A percentile compares a stretch with the other conserved stretches of the same genome.
These are phyloP conservation scores for Periophthalmus modestus DNA, from an alignment of 2,113 vertebrate species.

Conservation along the genomic window DNA sequence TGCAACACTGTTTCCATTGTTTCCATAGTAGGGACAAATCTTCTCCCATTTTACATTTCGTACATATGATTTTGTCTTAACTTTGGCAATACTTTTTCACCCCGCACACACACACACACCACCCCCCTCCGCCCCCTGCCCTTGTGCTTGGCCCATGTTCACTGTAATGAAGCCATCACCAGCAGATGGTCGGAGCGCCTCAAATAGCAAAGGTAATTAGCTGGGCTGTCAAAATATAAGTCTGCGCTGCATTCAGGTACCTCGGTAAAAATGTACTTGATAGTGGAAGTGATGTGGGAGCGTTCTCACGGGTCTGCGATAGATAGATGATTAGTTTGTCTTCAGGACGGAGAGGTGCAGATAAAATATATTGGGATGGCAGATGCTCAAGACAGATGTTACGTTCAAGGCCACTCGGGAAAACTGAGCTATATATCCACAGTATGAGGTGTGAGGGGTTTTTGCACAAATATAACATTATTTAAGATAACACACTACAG, in stretches of 20 bases:
- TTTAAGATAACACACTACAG: background rate
- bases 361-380: background rate
- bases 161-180: background rate
- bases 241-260: background rate
- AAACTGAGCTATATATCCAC: background rate
- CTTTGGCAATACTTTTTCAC: background rate
- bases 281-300: background rate
- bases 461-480: background rate
- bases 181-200: constrained; percentile 1
- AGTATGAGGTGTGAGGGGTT: background rate
- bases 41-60: too few species aligned
- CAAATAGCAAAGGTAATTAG: constrained; percentile 7
- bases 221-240: background rate
- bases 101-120: background rate
- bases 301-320: background rate
- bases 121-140: background rate
- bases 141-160: background rate
- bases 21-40: too few species aligned
- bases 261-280: background rate
- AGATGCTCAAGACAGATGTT: constrained; percentile 1
- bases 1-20: too few species aligned
- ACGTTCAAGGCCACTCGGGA: background rate
- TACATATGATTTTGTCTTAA: too few species aligned
- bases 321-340: constrained; percentile 1
- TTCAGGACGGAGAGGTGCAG: background rate